Base-by-base conservation (phyloP, 1,140 invertebrate species). In the Wasmannia auropunctata region DNA sequence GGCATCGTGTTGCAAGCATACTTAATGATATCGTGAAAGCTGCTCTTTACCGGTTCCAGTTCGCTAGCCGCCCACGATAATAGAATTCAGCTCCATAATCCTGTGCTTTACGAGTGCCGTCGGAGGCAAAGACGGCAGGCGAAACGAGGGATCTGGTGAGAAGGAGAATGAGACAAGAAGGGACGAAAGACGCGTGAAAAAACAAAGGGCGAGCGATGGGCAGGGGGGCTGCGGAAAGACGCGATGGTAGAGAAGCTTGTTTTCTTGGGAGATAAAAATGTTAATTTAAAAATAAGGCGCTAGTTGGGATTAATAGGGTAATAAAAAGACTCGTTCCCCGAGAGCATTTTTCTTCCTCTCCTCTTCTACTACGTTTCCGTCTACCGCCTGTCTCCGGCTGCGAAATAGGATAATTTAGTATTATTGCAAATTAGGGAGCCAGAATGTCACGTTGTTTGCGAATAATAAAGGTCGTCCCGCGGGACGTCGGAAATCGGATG, bases 251-350 rank as follows among this genome's bases (percentile, higher is more conserved):
- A 84, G 88, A 89, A 92, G 91, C 91, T 93, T 93, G 93, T 94
- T 93, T 92, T 93, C 91, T 89, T 86, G 63, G 83, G 89, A 93
- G 91, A 94, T 94, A 94, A 94, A 94, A 94, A 94, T 94, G 94
- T 94, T 94, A 94, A 94, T 94, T 94, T 94, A 93, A 94, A 94
- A 94, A 94, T 94, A 94, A 94, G 92, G 93, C 89, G 91, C 93
- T 93, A 93, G 92, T 93, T 94, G 93, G 92, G 90, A 94, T 94
- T 94, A 94, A 94, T 94, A 93, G 94, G 92, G 89, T 92, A 93
- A 93, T 94, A 94, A 94, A 94, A 94, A 92, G 91, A 83, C 88
- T 90, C 89, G 88, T 92, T 87, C 86, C 80, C 86, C 74, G 65
- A 51, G 62, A 85, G 87, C 89, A 90, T 88, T 89, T 91, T 88